A percentile compares a stretch with the other conserved stretches of the same genome.
Evolutionary conservation across 2,797 vertebrate species (phyloP).

Genomic region (Cirrhinus molitorella): DNA sequence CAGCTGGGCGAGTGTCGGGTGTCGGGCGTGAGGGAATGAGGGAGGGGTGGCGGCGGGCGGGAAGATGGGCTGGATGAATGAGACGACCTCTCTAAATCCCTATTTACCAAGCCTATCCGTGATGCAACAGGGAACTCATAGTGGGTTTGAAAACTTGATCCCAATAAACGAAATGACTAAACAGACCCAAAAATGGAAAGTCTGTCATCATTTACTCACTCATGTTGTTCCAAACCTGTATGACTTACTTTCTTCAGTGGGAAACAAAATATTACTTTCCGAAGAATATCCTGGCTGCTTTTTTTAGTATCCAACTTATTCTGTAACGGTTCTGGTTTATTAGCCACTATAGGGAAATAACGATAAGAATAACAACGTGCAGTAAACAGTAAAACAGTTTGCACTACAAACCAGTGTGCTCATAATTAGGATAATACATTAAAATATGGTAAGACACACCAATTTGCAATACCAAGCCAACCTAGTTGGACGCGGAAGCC

Average conservation of each 20-base stretch:
- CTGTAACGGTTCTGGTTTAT: too few relatives aligned
- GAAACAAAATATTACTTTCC: neutral
- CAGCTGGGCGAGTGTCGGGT: constrained; percentile 76
- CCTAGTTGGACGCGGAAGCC: too few relatives aligned
- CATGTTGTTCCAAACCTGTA: neutral
- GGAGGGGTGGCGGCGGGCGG: constrained; percentile 30
- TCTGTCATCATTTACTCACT: neutral
- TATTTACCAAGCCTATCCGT: constrained; percentile 29
- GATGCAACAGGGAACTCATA: constrained; percentile 1
- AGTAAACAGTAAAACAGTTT: too few relatives aligned
- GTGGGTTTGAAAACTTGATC: neutral
- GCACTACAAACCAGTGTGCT: too few relatives aligned
- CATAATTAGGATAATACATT: too few relatives aligned
- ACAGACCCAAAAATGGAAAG: neutral
- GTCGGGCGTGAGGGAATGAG: constrained; percentile 59
- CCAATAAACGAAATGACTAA: neutral
- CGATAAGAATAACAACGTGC: too few relatives aligned
- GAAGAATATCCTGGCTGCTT: neutral
- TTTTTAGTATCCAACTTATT: too few relatives aligned
- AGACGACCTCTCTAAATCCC: constrained; percentile 49
- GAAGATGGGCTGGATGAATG: constrained; percentile 53
- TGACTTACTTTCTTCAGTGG: neutral
- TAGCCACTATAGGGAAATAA: too few relatives aligned
- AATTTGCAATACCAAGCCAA: too few relatives aligned
- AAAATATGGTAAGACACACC: too few relatives aligned